These are phyloP conservation scores for Pseudomugil gertrudae DNA, from an alignment of 2,797 vertebrate species.

Conservation along the genomic window DNA sequence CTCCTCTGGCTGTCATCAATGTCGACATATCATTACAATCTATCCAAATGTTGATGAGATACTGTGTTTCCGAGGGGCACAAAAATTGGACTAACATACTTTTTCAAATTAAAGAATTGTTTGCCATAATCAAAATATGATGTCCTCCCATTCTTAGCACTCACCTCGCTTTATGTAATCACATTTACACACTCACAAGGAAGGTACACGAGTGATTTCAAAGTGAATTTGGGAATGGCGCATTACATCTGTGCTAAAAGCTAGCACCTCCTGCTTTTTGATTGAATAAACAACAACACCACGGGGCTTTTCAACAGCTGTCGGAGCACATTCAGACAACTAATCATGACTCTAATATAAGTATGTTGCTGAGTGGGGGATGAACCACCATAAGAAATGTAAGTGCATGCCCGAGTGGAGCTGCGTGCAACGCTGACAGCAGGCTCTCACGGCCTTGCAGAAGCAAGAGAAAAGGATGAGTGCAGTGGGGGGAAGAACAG, in stretches of 20 bases:
- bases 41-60: neutral
- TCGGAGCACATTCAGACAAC: slow-evolving; percentile 55
- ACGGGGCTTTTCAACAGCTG: slow-evolving; percentile 50
- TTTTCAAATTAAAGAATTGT: neutral
- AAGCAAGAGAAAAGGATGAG: slow-evolving; percentile 36
- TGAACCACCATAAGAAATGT: slow-evolving; percentile 53
- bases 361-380: slow-evolving; percentile 35
- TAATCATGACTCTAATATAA: slow-evolving; percentile 45
- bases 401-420: slow-evolving; percentile 46
- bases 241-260: slow-evolving; percentile 32
- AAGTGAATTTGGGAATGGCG: slow-evolving; percentile 16
- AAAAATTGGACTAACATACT: neutral
- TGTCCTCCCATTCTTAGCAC: neutral
- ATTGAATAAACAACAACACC: slow-evolving; percentile 57
- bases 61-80: slow-evolving; percentile 6
- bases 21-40: neutral
- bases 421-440: slow-evolving; percentile 46
- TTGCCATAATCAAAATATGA: neutral
- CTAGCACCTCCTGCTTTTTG: slow-evolving; percentile 36
- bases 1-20: neutral
- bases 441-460: slow-evolving; percentile 42
- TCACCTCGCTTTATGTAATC: neutral
- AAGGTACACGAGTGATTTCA: neutral
- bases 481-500: slow-evolving; percentile 35
- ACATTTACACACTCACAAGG: slow-evolving; percentile 13